Conservation (phyloP, 2,888 invertebrate species). For the Palloptera scutellata region DNA sequence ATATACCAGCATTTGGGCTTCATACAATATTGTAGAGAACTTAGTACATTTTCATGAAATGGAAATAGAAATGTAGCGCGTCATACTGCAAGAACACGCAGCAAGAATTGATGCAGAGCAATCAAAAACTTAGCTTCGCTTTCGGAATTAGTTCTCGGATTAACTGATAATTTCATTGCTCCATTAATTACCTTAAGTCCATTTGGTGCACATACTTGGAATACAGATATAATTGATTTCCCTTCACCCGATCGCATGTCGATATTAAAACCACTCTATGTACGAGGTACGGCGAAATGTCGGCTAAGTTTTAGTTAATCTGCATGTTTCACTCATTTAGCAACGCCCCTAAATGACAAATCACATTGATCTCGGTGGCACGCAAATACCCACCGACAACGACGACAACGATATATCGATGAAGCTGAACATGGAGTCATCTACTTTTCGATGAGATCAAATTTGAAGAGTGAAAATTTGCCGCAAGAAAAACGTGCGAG, state of each 20-base stretch:
- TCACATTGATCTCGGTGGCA: conserved; percentile 51
- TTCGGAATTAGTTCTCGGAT: conserved; percentile 51
- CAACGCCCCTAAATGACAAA: conserved; percentile 49
- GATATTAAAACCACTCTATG: conserved; percentile 41
- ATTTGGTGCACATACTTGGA: conserved; percentile 45
- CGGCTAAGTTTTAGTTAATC: conserved; percentile 47
- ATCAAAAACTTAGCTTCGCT: conserved; percentile 49
- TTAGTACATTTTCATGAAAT: conserved; percentile 11
- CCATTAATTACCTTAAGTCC: conserved; percentile 38
- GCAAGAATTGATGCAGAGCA: conserved; percentile 41
- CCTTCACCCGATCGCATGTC: conserved; percentile 52
- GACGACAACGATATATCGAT: conserved; percentile 56
- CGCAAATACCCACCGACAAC: conserved; percentile 49
- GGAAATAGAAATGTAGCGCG: conserved; percentile 35
- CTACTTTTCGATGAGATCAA: conserved; percentile 61
- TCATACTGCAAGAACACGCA: conserved; percentile 35
- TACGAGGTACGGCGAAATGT: conserved; percentile 37
- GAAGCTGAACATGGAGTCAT: conserved; percentile 58
- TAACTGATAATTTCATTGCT: conserved; percentile 39
- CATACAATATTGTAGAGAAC: background rate
- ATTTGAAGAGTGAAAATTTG: conserved; percentile 41
- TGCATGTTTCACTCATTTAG: conserved; percentile 43
- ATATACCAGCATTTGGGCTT: conserved; percentile 34
- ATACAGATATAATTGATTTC: conserved; percentile 32
- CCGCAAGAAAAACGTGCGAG: conserved; percentile 39